phyloP scores from a whole-genome alignment of 2,888 invertebrate genomes.

The Chesias legatella region DNA sequence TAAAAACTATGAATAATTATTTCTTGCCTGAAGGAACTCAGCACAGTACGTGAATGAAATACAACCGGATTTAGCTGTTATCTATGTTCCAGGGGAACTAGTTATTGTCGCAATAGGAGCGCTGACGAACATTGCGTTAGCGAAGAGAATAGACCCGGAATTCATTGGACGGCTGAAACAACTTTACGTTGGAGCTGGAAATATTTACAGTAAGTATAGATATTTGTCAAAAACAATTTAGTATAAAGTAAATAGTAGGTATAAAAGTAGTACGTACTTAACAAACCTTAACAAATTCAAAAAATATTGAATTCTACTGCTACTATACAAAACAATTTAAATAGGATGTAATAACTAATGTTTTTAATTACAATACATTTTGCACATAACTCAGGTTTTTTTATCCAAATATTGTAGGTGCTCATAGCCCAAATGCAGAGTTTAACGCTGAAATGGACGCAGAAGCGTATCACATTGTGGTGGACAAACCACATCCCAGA shows the following conservation, averaged over 20 bases:
- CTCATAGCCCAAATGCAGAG: constrained; percentile 33
- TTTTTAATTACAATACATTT: too few species aligned
- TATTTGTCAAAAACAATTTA: too few species aligned
- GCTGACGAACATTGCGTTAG: constrained; percentile 88
- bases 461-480: constrained; percentile 50
- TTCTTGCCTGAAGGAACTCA: too few species aligned
- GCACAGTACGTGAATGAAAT: too few species aligned
- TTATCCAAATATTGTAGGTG: constrained; percentile 29
- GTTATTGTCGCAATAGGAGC: constrained; percentile 85
- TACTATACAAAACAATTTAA: too few species aligned
- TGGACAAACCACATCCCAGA: constrained; percentile 32
- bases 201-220: constrained; percentile 82
- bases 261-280: too few species aligned
- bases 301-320: too few species aligned
- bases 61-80: too few species aligned
- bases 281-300: too few species aligned
- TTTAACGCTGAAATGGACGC: constrained; percentile 54
- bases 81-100: constrained; percentile 73
- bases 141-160: constrained; percentile 83
- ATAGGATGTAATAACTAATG: too few species aligned
- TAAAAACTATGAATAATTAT: too few species aligned
- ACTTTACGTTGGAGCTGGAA: constrained; percentile 88
- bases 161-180: constrained; percentile 83
- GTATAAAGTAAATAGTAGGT: too few species aligned
- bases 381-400: not conserved